Base-by-base conservation (phyloP, 2,797 vertebrate species). In the Paramormyrops hopkinsi region DNA sequence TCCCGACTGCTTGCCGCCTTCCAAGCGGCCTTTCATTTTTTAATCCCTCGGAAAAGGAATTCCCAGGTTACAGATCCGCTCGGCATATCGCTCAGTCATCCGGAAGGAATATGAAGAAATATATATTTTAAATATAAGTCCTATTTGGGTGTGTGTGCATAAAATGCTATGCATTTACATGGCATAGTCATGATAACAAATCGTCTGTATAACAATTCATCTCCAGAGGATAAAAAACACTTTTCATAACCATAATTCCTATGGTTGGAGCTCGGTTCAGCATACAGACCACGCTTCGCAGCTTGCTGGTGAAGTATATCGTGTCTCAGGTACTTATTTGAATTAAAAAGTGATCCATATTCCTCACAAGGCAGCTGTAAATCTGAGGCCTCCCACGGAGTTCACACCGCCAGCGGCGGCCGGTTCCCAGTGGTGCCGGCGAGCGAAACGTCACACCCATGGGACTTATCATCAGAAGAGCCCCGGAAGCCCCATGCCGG, bases 21-120 rank as follows among this genome's bases (percentile, higher is more conserved):
- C 84, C 91, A 92, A 92, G 92, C 91, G 89, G 88, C 90, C 11
- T 90, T 92, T 92, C 53, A 91, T 90, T 94, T 92, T 92, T 54
- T 90, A 25, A 48, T 92, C 44, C n/a, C 59, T 41, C 54, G 62
- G 62, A 88, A 88, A 91, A 87, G 89, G 65, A 87, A 48, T 62
- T 92, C 88, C 37, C 62, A 90, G 76, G 87, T 22, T 50, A 76
- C 53, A 25, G 90, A 93, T 92, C 89, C 89, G 88, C 92, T 91
- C 89, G 89, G 90, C 91, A 86, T 91, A 86, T 84, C 91, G 89
- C 85, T 90, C 90, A 9, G 29, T 37, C 51, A 86, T 86, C 51
- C 25, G 4, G 84, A 86, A 86, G 85, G 50, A 19, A 86, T 56
- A 54, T 44, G n/a, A 44, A 86, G 51, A 59, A 41, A 54, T 41